These are phyloP conservation scores for Polyploca ridens DNA, from an alignment of 2,888 invertebrate genomes.

Conservation along the genomic window DNA sequence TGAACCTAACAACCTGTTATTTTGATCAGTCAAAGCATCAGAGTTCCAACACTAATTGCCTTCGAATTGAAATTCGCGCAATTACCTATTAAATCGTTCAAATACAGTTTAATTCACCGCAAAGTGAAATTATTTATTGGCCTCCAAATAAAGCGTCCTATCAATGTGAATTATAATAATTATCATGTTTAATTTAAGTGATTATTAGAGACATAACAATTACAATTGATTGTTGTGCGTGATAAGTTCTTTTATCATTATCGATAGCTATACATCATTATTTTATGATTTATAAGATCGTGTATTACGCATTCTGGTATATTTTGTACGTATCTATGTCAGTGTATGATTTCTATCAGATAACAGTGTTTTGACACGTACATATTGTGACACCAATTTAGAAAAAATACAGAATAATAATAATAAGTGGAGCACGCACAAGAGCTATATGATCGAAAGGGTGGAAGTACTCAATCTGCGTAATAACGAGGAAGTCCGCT, in stretches of 20 bases:
- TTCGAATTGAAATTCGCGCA: neutral
- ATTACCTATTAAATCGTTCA: neutral
- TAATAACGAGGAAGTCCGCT: no score
- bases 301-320: neutral
- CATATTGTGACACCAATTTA: no score
- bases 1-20: no score
- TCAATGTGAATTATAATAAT: neutral
- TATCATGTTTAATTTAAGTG: neutral
- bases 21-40: no score
- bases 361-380: no score
- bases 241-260: neutral
- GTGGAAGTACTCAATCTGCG: no score
- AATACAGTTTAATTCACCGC: neutral
- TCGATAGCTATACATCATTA: neutral
- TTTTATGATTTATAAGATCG: neutral
- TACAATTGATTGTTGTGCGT: neutral
- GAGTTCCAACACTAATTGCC: no score
- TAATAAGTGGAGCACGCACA: no score
- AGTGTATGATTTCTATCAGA: no score
- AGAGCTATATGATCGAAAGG: no score
- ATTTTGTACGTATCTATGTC: neutral
- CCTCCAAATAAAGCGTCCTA: neutral
- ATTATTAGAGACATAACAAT: neutral
- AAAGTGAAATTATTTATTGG: neutral
- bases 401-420: no score